These are phyloP conservation scores for Onychomys torridus DNA, from an alignment of 2,797 vertebrate genomes.

Conservation along the genomic window DNA sequence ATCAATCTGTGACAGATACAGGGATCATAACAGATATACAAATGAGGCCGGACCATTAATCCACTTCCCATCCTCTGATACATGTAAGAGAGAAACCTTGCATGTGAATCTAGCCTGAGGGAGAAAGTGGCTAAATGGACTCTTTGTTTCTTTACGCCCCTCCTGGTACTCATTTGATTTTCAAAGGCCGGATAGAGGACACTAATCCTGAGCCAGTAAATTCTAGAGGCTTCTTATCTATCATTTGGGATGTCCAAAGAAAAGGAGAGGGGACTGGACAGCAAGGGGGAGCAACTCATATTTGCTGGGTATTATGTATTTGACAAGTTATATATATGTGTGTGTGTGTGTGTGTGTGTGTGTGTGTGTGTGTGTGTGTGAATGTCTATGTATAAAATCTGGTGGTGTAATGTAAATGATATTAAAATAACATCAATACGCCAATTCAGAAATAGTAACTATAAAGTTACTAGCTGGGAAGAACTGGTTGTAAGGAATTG, in stretches of 20 bases:
- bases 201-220: neutral
- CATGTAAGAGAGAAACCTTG: neutral
- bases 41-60: neutral
- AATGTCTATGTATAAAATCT: neutral
- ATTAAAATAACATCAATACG: neutral
- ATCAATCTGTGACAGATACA: neutral
- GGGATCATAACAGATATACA: no score
- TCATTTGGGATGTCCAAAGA: neutral
- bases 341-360: no score
- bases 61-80: neutral
- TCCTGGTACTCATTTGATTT: neutral
- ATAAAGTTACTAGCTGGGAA: neutral
- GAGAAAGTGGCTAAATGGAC: neutral
- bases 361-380: no score
- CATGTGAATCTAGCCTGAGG: neutral
- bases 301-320: neutral
- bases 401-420: neutral
- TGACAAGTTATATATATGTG: neutral
- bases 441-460: neutral
- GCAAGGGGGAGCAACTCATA: neutral
- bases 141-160: neutral
- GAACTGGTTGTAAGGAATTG: neutral
- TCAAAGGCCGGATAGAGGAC: conserved; percentile 37
- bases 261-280: neutral
- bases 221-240: neutral